Evolutionary conservation across 2,797 vertebrate genomes (phyloP).

Genomic region (Intellagama lesueurii): DNA sequence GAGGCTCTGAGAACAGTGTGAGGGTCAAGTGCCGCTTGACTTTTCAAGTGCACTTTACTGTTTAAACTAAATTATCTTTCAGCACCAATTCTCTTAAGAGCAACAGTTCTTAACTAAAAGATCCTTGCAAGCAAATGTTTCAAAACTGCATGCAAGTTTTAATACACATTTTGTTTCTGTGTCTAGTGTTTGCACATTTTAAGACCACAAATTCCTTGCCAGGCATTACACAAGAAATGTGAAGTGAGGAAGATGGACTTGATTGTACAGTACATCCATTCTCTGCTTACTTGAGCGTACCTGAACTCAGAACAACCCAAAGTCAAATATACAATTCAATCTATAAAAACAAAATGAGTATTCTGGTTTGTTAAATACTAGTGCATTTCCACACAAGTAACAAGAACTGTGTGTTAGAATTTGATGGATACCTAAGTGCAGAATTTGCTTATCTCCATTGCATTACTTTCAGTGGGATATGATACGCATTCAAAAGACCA

Average conservation of each 20-base stretch:
- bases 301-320: background rate
- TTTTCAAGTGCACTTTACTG: constrained; percentile 62
- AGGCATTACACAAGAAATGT: background rate
- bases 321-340: background rate
- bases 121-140: constrained; percentile 62
- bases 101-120: constrained; percentile 68
- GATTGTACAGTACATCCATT: background rate
- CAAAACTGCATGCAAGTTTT: constrained; percentile 31
- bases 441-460: background rate
- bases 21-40: constrained; percentile 77
- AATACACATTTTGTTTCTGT: constrained; percentile 55
- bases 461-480: background rate
- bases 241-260: background rate
- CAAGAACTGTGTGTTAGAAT: background rate
- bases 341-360: no score
- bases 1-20: constrained; percentile 41
- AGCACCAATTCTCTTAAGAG: constrained; percentile 48
- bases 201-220: background rate
- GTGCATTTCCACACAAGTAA: no score
- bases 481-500: background rate
- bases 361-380: no score
- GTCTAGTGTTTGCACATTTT: background rate
- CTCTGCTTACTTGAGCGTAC: background rate
- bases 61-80: constrained; percentile 50
- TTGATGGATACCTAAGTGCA: background rate